Conservation (phyloP, 2,113 vertebrate genomes). For the Pituophis catenifer region DNA sequence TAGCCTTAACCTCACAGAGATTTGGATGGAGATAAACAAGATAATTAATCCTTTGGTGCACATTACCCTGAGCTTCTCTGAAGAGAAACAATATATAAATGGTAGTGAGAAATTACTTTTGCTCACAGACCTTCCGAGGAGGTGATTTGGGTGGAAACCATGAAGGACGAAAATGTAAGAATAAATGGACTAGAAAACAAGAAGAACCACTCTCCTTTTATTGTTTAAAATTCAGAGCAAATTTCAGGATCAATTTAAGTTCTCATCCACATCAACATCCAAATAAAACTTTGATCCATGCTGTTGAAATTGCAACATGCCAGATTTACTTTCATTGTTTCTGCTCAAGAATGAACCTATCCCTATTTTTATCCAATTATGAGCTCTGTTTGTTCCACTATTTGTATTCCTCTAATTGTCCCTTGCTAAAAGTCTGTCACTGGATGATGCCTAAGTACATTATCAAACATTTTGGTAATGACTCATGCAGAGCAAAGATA, state of each 20-base stretch:
- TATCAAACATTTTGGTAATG: slow-evolving; percentile 50
- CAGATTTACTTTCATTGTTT: slow-evolving; percentile 31
- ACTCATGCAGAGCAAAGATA: slow-evolving; percentile 46
- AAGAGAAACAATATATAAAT: background rate
- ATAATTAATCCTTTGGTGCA: background rate
- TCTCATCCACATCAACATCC: slow-evolving; percentile 11
- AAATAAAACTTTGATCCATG: slow-evolving; percentile 14
- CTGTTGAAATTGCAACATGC: slow-evolving; percentile 9
- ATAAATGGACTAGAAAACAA: background rate
- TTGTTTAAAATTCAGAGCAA: background rate
- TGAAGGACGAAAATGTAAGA: background rate
- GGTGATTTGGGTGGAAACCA: background rate
- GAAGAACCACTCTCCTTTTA: slow-evolving; percentile 3
- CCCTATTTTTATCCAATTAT: slow-evolving; percentile 41
- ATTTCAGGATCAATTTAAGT: slow-evolving; percentile 8
- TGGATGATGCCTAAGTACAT: slow-evolving; percentile 43
- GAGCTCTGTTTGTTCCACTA: slow-evolving; percentile 45
- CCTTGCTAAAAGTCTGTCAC: slow-evolving; percentile 49
- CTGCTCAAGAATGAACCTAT: slow-evolving; percentile 16
- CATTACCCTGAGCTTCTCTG: background rate
- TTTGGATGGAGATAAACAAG: background rate
- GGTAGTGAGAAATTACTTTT: background rate
- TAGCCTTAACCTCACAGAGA: background rate
- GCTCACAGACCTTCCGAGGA: background rate
- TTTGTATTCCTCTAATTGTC: slow-evolving; percentile 57